phyloP scores from a whole-genome alignment of 2,797 vertebrate species.

The Periparus ater region DNA sequence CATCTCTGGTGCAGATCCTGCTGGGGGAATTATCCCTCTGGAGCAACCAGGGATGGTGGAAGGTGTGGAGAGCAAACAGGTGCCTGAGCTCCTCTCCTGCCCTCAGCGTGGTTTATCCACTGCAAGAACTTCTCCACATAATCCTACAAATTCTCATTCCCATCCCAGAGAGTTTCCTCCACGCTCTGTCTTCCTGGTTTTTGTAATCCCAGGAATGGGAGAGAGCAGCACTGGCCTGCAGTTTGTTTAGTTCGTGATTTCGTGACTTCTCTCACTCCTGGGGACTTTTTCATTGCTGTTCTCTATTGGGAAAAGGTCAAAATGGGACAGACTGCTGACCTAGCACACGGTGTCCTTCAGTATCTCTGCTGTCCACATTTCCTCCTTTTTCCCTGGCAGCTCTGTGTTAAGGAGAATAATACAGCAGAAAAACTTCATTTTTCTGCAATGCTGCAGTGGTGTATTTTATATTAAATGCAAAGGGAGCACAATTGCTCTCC shows the following conservation, averaged over 20 bases:
- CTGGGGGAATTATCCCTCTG: neutral
- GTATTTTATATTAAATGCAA: neutral
- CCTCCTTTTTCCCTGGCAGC: neutral
- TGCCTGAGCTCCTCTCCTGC: neutral
- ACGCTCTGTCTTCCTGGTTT: fast-evolving
- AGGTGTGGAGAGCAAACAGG: neutral
- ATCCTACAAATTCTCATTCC: neutral
- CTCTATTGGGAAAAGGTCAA: neutral
- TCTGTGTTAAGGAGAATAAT: neutral
- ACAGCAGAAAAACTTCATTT: neutral
- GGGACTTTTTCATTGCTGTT: neutral
- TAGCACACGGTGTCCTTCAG: neutral
- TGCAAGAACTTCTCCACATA: neutral
- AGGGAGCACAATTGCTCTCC: neutral
- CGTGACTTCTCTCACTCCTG: fast-evolving
- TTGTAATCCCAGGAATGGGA: neutral
- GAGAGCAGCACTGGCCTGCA: neutral
- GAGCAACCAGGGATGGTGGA: fast-evolving
- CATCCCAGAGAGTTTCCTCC: neutral
- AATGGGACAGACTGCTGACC: neutral
- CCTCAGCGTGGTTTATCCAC: fast-evolving
- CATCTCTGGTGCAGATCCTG: neutral
- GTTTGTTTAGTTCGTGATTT: fast-evolving
- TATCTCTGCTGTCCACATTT: fast-evolving
- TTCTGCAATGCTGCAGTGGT: neutral